Base-by-base conservation (phyloP, 2,888 invertebrate species). In the Amphipyra berbera region DNA sequence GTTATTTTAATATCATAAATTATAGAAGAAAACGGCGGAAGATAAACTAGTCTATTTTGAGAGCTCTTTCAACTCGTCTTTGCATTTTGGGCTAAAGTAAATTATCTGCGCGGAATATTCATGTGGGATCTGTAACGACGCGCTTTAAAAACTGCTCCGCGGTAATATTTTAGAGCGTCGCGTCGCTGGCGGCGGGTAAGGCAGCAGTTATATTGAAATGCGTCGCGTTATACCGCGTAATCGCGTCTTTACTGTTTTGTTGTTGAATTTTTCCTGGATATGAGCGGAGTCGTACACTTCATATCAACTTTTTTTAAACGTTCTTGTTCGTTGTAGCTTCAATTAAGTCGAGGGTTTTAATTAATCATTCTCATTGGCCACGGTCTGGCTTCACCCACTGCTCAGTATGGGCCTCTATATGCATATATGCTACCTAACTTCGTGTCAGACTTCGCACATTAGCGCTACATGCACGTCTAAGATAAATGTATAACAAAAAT, bases 51-150 rank as follows among this genome's bases (percentile, higher is more conserved):
- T 27, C 27, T 41, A 35, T 30, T 41, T n/a, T 21, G 8, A 33
- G 38, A 7, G 40, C 37, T 27, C 41, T n/a, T 21, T 21, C 42
- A 55, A 53, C 58, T 54, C 46, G 37, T 61, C 59, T 70, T 57
- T 14, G 15, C 42, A 15, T 46, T 61, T 57, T 42, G 46, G 46
- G 38, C 9, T 15, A 8, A 56, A 63, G 42, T 59, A 35, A 50
- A 71, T 74, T 65, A 74, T 74, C 61, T 62, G 48, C 12, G 42
- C 12, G 57, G 60, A 64, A 65, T 64, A 74, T 61, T 70, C 61
- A 74, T 60, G 63, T 66, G 59, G 45, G 55, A 50, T 37, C 57
- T n/a, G 52, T 48, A 59, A 30, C 30, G 50, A 40, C 46, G 41
- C 13, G 54, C 61, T 49, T 53, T 67, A 40, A 59, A 66, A 64